Evolutionary conservation across 2,888 invertebrate species (phyloP), one percentile per base, ranked within the genome.

Genomic region (Xylota segnis): DNA sequence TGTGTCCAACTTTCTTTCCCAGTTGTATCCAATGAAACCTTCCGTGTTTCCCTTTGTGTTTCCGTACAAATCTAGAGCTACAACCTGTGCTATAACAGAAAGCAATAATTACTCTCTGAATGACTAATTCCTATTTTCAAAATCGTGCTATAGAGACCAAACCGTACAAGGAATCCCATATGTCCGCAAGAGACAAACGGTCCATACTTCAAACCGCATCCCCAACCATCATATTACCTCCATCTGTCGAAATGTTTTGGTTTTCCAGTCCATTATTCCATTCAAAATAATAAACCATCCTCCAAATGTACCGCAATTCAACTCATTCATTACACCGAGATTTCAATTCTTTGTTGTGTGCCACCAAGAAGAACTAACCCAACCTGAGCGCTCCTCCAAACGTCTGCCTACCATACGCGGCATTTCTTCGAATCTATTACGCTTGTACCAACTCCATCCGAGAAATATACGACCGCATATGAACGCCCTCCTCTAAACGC

Each of bases 391-490:
- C 54, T 37, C 59, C n/a, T 45, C 32, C 50, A 37, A 37, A 0
- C 9, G 61, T 18, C 10, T 10, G 58, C 16, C 3, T 61, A n/a
- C n/a, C n/a, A n/a, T n/a, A n/a, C n/a, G 59, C 29, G 52, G 37
- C 66, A 61, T 68, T 68, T 68, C 75, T 75, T 37, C 61, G 74
- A 75, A 68, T 81, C 81, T 81, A 75, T 81, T 81, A 81, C 65
- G 12, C 45, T 52, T 54, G 45, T 43, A 37, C 50, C 32, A 34
- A 14, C 16, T 40, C 72, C 52, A 18, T 63, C 43, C 5, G 43
- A 52, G 23, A 34, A 72, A 86, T 76, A 82, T 82, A 77, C 58
- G 82, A 77, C 66, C 61, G 45, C 58, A 71, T 63, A 75, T 59
- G 45, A 54, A 63, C 84, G 75, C 84, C 81, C 65, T 32, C 75